Conservation (phyloP, 2,888 invertebrate species). For the Ischnura elegans region DNA sequence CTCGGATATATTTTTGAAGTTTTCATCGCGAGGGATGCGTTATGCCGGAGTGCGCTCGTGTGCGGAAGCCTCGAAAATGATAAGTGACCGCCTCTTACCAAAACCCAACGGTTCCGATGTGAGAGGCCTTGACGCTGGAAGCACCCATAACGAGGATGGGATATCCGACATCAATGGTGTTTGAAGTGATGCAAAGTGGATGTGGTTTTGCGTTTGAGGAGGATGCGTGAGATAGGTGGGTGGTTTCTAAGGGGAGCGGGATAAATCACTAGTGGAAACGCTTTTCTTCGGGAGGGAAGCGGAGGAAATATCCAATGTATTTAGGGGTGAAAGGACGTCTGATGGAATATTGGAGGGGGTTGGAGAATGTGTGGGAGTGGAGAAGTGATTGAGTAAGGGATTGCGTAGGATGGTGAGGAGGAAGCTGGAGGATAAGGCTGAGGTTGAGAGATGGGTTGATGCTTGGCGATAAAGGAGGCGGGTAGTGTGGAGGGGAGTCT, state of each 20-base stretch:
- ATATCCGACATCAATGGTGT: constrained; percentile 28
- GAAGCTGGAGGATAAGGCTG: neutral
- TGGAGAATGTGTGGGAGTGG: neutral
- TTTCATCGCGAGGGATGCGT: no score
- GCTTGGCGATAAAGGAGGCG: neutral
- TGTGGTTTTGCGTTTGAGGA: neutral
- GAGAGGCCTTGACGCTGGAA: neutral
- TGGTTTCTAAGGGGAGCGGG: neutral
- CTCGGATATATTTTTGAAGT: no score
- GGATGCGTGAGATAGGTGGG: neutral
- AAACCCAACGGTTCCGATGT: neutral
- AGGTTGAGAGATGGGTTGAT: neutral
- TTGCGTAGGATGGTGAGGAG: neutral
- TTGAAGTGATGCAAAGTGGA: neutral
- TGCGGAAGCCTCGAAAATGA: neutral
- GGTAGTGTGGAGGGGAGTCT: neutral
- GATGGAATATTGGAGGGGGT: neutral
- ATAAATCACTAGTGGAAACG: neutral
- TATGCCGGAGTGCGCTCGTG: no score
- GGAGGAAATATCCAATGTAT: neutral
- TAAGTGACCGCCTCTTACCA: neutral
- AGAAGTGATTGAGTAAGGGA: constrained; percentile 29
- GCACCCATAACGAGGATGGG: neutral
- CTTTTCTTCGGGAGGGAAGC: neutral
- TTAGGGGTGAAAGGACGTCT: neutral